Evolutionary conservation across 2,888 invertebrate genomes (phyloP).

Genomic region (Cerastoderma edule): DNA sequence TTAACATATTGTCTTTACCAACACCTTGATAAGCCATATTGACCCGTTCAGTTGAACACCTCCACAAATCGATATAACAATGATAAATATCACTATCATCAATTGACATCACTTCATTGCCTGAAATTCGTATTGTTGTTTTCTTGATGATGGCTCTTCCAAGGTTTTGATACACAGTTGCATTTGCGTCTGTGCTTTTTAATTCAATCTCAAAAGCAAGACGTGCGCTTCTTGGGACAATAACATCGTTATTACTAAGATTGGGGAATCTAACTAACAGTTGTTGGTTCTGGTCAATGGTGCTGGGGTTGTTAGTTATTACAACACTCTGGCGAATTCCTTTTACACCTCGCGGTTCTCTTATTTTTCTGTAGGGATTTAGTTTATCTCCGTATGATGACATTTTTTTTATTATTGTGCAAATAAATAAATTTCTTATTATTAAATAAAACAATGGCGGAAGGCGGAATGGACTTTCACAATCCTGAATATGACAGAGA

Average conservation of each 20-base stretch:
- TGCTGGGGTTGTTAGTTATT: slow-evolving; percentile 54
- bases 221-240: slow-evolving; percentile 48
- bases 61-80: slow-evolving; percentile 49
- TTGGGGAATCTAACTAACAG: slow-evolving; percentile 60
- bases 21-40: slow-evolving; percentile 54
- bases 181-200: slow-evolving; percentile 41
- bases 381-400: slow-evolving; percentile 36
- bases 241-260: slow-evolving; percentile 46
- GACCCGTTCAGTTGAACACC: slow-evolving; percentile 28
- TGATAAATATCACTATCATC: slow-evolving; percentile 53
- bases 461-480: slow-evolving; percentile 39
- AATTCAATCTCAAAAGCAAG: slow-evolving; percentile 54
- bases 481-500: slow-evolving; percentile 40
- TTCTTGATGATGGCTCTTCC: slow-evolving; percentile 57
- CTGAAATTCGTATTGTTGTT: slow-evolving; percentile 48
- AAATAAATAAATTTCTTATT: neutral
- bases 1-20: slow-evolving; percentile 42
- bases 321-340: slow-evolving; percentile 51
- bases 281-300: slow-evolving; percentile 60
- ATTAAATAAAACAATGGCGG: slow-evolving; percentile 39
- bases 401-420: slow-evolving; percentile 22
- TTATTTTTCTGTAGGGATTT: slow-evolving; percentile 23
- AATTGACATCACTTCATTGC: slow-evolving; percentile 56
- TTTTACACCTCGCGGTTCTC: slow-evolving; percentile 50
- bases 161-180: slow-evolving; percentile 47